Evolutionary conservation across 1,140 invertebrate genomes (phyloP), one percentile per base, ranked within the genome.

Genomic region (Pogonus chalceus): DNA sequence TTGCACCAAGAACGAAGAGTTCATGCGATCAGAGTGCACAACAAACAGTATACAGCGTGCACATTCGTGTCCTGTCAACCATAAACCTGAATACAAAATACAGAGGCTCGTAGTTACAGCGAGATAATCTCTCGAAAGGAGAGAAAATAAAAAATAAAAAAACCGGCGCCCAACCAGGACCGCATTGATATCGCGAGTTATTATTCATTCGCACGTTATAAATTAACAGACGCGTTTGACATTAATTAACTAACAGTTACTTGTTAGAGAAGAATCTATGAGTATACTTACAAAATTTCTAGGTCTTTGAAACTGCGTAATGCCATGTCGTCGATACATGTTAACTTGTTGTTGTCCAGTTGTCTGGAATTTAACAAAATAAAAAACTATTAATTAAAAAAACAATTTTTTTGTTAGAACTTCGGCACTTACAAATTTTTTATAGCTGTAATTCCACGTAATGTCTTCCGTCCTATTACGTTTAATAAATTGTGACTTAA

Each of bases 291-390:
- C 90, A 94, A 73, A 62, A 90, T 86, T 74, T 95, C 90, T 63
- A 95, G 72, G 59, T 91, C 87, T 65, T 83, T 89, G 47, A 96
- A 68, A 46, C 84, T 82, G 66, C 84, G 81, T 49, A 96, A 79
- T 1, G 91, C 85, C 57, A 84, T 80, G 63, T 94, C 90, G 60
- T 96, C 92, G 60, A 97, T 81, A 68, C 95, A 98, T 10, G 87
- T 90, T 56, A 98, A 76, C 62, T 88, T 83, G 71, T 98, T 98
- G 68, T 94, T 90, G 69, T 98, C 95, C 58, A 98, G 73, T 71
- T 95, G 86, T 60, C 87, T 90, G 74, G 20, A 76, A 76, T n/a
- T n/a, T n/a, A n/a, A n/a, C 69, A 66, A 56, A 62, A 68, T 58
- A 59, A 62, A 56, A 58, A 57, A 56, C 43, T n/a, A 52, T 24